Percentiles rank a stretch among this genome's conserved stretches.
Conservation (phyloP, 1,140 invertebrate species). For the Venturia canescens region DNA sequence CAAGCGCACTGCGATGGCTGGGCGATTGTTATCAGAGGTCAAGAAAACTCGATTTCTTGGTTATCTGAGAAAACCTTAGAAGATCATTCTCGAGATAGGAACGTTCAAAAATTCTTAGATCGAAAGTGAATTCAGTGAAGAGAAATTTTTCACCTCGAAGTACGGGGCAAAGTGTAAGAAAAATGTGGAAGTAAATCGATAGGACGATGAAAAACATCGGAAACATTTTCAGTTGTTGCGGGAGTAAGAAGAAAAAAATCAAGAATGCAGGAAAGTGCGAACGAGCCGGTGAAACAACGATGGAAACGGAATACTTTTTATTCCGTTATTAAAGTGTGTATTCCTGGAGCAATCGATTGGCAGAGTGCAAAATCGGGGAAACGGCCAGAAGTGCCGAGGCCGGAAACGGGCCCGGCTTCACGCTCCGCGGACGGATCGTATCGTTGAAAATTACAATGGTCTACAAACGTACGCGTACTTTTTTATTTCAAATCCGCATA, state of each 20-base stretch:
- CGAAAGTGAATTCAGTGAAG: too few relatives aligned
- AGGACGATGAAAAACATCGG: too few relatives aligned
- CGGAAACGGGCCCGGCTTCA: slow-evolving; percentile 68
- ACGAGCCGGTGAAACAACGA: neutral
- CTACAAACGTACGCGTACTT: slow-evolving; percentile 47
- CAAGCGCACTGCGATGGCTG: too few relatives aligned
- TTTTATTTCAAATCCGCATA: slow-evolving; percentile 27
- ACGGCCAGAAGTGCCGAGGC: slow-evolving; percentile 56
- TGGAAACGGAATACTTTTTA: slow-evolving; percentile 7
- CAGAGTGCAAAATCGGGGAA: slow-evolving; percentile 52
- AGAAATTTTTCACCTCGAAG: too few relatives aligned
- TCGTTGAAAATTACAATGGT: slow-evolving; percentile 63
- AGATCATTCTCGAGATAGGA: too few relatives aligned
- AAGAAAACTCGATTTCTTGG: too few relatives aligned
- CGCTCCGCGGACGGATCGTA: slow-evolving; percentile 62
- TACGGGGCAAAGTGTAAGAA: too few relatives aligned
- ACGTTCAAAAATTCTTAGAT: too few relatives aligned
- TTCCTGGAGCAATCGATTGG: neutral
- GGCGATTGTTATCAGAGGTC: too few relatives aligned
- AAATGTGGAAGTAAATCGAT: too few relatives aligned
- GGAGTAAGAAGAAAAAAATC: neutral
- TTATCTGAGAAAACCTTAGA: too few relatives aligned
- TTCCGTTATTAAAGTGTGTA: slow-evolving; percentile 13
- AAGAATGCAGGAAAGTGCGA: neutral
- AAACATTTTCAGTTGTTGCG: too few relatives aligned